phyloP scores from a whole-genome alignment of 2,797 vertebrate genomes.

The Emydoidea blandingii region DNA sequence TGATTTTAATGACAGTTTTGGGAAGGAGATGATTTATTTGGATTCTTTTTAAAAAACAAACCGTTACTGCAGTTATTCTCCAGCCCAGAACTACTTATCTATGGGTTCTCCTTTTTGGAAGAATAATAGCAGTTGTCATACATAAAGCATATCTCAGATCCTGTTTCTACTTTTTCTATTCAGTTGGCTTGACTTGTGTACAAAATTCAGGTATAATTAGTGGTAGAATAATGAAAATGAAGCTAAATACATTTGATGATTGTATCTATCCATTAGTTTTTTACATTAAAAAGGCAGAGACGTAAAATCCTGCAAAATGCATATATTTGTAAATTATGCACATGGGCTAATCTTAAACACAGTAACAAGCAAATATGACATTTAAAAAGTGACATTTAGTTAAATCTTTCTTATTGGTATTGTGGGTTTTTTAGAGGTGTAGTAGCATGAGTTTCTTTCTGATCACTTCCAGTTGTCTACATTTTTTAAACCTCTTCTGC shows the following conservation, averaged over 20 bases:
- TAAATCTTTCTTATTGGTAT: neutral
- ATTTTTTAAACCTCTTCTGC: neutral
- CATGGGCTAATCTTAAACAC: slow-evolving; percentile 5
- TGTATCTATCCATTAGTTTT: neutral
- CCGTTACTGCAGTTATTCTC: neutral
- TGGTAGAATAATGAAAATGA: neutral
- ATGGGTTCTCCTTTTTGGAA: neutral
- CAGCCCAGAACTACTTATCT: neutral
- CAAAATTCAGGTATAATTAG: rapidly evolving
- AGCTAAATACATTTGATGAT: neutral
- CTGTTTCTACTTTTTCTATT: neutral
- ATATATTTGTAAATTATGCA: slow-evolving; percentile 29
- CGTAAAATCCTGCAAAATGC: slow-evolving; percentile 29
- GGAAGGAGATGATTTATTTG: neutral
- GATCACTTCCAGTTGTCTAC: neutral
- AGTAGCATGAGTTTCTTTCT: slow-evolving; percentile 4
- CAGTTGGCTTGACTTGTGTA: neutral
- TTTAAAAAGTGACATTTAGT: slow-evolving; percentile 27
- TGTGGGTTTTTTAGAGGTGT: slow-evolving; percentile 7
- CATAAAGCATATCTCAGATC: neutral
- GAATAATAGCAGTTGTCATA: neutral
- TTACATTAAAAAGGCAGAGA: neutral
- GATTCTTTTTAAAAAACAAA: neutral
- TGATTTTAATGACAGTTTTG: rapidly evolving
- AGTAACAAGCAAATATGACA: slow-evolving; percentile 16